A percentile compares a stretch with the other conserved stretches of the same genome.
These are phyloP conservation scores for Aptenodytes patagonicus DNA, from an alignment of 2,113 vertebrate species.

Conservation along the genomic window DNA sequence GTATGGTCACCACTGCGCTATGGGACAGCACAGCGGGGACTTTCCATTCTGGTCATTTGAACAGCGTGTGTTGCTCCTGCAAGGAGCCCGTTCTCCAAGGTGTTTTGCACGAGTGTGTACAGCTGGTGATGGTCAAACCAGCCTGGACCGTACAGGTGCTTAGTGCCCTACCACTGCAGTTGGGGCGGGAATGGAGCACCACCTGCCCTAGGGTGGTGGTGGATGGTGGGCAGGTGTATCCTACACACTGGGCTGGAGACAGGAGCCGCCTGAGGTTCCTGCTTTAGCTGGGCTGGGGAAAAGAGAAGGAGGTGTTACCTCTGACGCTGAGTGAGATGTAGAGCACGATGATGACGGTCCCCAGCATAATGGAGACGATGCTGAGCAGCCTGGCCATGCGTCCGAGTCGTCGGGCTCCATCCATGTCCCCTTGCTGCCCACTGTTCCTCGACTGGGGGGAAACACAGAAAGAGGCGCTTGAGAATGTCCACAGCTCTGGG, in stretches of 20 bases:
- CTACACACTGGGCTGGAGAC: neutral
- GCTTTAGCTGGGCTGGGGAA: neutral
- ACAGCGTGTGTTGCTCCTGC: neutral
- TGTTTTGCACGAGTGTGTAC: fast-evolving
- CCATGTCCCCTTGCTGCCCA: slow-evolving; percentile 81
- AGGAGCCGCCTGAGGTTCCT: neutral
- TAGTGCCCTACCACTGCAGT: fast-evolving
- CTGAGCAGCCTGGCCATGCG: slow-evolving; percentile 85
- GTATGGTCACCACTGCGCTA: neutral
- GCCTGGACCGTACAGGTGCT: neutral
- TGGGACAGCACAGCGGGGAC: neutral
- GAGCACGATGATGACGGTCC: slow-evolving; percentile 79
- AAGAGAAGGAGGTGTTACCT: slow-evolving; percentile 71
- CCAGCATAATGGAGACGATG: slow-evolving; percentile 82
- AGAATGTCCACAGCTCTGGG: neutral
- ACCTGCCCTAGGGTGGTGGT: neutral
- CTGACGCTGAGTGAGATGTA: slow-evolving; percentile 73
- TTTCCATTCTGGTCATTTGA: neutral
- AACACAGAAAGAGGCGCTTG: neutral
- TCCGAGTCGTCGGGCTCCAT: slow-evolving; percentile 84
- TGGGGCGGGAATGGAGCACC: neutral
- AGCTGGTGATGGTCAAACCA: neutral
- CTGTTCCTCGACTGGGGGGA: slow-evolving; percentile 83
- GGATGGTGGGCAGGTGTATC: fast-evolving
- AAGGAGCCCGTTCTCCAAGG: neutral